Evolutionary conservation across 2,888 invertebrate genomes (phyloP), one percentile per base, ranked within the genome.

Genomic region (Drosophila prolongata): DNA sequence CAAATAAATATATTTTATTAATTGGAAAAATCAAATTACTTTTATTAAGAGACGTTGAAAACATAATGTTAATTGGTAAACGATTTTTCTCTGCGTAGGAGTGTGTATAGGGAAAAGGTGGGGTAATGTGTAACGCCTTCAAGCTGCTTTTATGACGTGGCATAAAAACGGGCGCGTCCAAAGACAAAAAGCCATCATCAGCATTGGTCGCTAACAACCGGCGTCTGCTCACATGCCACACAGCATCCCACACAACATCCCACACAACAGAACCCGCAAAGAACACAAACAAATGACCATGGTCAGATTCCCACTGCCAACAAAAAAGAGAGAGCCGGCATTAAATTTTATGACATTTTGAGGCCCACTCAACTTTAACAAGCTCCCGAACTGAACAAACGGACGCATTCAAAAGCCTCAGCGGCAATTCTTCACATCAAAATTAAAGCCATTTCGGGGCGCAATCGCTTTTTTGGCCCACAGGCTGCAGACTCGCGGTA

Each of bases 171-270:
- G 64, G 68, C 73, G 54, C 79, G 73, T 76, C 64, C 68, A 49
- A 85, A 85, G 74, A 82, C 82, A 82, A 82, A 77, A 79, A 87
- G 86, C 86, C 77, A 83, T 83, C 88, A 83, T 82, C 78, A 73
- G 78, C 76, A 66, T 55, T 54, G 60, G 58, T 30, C 64, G 82
- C 81, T 77, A 81, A 87, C 75, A 85, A 83, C 76, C 70, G 69
- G 30, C 14, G 37, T 43, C 49, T 44, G 46, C 38, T 49, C 64
- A 56, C 47, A 62, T 52, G 30, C 30, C 52, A 35, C 69, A 34
- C n/a, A 53, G 40, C 11, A 54, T 10, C 6, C 16, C 49, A 34
- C 61, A 68, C 37, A 44, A 46, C 11, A 54, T 10, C 4, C 16
- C 49, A 34, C 54, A 68, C 37, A 44, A 27, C 40, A 24, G 19